phyloP scores from a whole-genome alignment of 2,797 vertebrate species.

The Rhinophrynus dorsalis region DNA sequence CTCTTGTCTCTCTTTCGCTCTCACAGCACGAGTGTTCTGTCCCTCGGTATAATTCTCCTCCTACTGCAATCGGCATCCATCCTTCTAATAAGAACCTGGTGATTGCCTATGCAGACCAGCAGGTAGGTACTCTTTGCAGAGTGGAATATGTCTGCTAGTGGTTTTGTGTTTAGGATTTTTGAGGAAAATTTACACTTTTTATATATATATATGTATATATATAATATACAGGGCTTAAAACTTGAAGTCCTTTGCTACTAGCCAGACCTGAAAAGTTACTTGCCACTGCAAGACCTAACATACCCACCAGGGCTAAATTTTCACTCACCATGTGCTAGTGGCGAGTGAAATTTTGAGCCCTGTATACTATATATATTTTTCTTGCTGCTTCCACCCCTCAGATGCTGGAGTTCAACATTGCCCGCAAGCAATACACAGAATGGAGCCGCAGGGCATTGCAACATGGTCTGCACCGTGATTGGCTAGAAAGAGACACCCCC shows the following conservation, averaged over 20 bases:
- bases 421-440: constrained; percentile 78
- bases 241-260: too few species aligned
- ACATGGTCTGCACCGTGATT: constrained; percentile 77
- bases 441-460: constrained; percentile 86
- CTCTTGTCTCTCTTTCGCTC: background rate
- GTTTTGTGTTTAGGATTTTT: background rate
- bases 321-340: too few species aligned
- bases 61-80: constrained; percentile 83
- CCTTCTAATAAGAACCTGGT: constrained; percentile 81
- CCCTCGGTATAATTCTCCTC: constrained; percentile 82
- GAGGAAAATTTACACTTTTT: background rate
- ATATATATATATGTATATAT: too few species aligned
- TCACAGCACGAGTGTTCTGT: constrained; percentile 81
- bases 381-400: constrained; percentile 47
- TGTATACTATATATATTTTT: too few species aligned
- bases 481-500: constrained; percentile 84
- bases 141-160: too few species aligned
- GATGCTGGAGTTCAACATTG: constrained; percentile 88
- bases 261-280: too few species aligned
- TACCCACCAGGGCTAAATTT: too few species aligned
- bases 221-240: too few species aligned
- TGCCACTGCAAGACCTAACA: too few species aligned
- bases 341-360: too few species aligned
- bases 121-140: constrained; percentile 67
- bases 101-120: constrained; percentile 83